Evolutionary conservation across 2,888 invertebrate species (phyloP), one percentile per base, ranked within the genome.

Genomic region (Drepanosiphum platanoidis): DNA sequence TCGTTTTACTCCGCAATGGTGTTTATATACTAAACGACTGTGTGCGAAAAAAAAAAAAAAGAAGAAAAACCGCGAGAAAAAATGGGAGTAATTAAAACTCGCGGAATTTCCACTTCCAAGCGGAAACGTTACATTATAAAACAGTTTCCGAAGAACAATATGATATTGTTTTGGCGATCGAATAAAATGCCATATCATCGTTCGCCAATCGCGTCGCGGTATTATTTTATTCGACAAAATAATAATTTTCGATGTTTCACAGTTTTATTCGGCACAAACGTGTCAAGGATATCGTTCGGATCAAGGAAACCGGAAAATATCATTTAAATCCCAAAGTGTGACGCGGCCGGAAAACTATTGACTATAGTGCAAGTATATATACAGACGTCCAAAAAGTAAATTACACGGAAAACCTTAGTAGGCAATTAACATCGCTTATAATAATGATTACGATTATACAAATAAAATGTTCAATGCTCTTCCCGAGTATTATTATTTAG

Each of bases 291-390:
- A 52, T 36, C n/a, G 13, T 11, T 7, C 22, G 68, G 22, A 81
- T 58, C 72, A 61, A 71, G 58, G 68, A 77, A 70, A 84, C 75
- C 75, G 52, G 84, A 77, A 77, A 77, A 27, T 61, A 52, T 68
- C 52, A n/a, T 75, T 81, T 70, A 39, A 46, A 75, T 77, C 36
- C 27, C n/a, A 30, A 52, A 66, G 74, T 46, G 84, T 75, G 68
- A 84, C 75, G n/a, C n/a, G 58, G 32, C n/a, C 58, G 15, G 30
- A 64, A 64, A 61, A 78, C 61, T 22, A 64, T 68, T 22, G 68
- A 68, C 22, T 32, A n/a, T 32, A n/a, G 11, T 64, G 64, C 30
- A n/a, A n/a, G n/a, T n/a, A n/a, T n/a, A n/a, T n/a, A n/a, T n/a
- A n/a, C n/a, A 64, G 30, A 27, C 11, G 30, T 13, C 22, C 22